Evolutionary conservation across 2,888 invertebrate species (phyloP), one percentile per base, ranked within the genome.

Genomic region (Crioceris asparagi): DNA sequence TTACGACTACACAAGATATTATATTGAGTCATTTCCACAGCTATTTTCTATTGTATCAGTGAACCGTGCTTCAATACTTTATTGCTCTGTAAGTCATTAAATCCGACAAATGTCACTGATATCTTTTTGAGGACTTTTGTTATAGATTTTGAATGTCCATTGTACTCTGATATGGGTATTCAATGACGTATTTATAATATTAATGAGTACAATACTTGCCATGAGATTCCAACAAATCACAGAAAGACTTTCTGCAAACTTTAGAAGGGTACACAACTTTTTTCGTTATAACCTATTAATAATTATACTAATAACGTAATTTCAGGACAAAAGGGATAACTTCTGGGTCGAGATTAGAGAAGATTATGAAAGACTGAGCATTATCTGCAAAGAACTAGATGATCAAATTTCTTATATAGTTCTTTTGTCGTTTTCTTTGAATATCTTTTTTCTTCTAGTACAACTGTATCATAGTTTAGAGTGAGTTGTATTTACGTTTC

Each of bases 101-200:
- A n/a, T n/a, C n/a, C n/a, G n/a, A n/a, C n/a, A n/a, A n/a, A n/a
- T n/a, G n/a, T n/a, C n/a, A n/a, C n/a, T n/a, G n/a, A n/a, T n/a
- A n/a, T n/a, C n/a, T n/a, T n/a, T n/a, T n/a, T n/a, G n/a, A n/a
- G n/a, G n/a, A 11, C 1, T 43, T 43, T 27, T 17, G 17, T 53
- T 54, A 40, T 40, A 60, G 60, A 34, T 56, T 23, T 36, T 55
- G 19, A 50, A 50, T 17, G 17, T 54, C 11, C 48, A 55, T 10
- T 46, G 53, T 14, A 52, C 54, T 4, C 49, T 61, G 33, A 47
- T 50, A 17, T 60, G 59, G 59, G 53, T 54, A 23, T 53, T 54
- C 32, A 57, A 51, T 36, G 62, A 62, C 43, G 42, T 61, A 27
- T 60, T 60, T 40, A 54, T 62, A 25, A 59, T 62, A 36, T 27